These are phyloP conservation scores for Xestia xanthographa DNA, from an alignment of 2,888 invertebrate genomes.

Conservation along the genomic window DNA sequence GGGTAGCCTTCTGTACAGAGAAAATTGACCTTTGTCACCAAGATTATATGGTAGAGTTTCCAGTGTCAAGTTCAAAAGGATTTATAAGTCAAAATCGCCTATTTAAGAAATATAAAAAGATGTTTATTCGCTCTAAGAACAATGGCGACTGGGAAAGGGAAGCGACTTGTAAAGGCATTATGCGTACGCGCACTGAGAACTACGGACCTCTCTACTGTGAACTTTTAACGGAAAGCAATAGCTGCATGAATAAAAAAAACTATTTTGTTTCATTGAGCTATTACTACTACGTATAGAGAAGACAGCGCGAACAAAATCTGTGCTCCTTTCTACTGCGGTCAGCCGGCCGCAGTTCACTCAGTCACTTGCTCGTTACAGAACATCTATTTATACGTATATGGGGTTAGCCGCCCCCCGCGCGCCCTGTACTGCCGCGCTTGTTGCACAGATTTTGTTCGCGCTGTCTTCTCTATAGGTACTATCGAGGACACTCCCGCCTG, in stretches of 20 bases:
- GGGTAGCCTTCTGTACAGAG: conserved; percentile 44
- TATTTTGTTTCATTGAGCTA: too few relatives aligned
- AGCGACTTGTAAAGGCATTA: conserved; percentile 76
- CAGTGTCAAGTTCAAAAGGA: conserved; percentile 59
- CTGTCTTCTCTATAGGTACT: too few relatives aligned
- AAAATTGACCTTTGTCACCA: conserved; percentile 13
- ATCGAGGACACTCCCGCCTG: too few relatives aligned
- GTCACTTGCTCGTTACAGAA: too few relatives aligned
- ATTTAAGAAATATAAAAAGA: conserved; percentile 77
- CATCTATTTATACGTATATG: too few relatives aligned
- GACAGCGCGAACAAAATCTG: too few relatives aligned
- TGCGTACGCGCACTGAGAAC: conserved; percentile 60
- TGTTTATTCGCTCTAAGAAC: conserved; percentile 84
- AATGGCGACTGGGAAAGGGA: conserved; percentile 82
- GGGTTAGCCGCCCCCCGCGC: too few relatives aligned
- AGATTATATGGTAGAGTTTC: background rate
- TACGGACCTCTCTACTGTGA: conserved; percentile 63
- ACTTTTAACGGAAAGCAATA: conserved; percentile 53
- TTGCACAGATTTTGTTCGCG: too few relatives aligned
- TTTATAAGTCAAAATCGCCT: conserved; percentile 80
- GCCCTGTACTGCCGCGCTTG: too few relatives aligned
- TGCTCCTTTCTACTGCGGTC: too few relatives aligned
- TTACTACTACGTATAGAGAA: too few relatives aligned
- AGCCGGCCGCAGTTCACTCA: too few relatives aligned
- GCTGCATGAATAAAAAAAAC: background rate